These are phyloP conservation scores for Dryadula phaetusa DNA, from an alignment of 2,888 invertebrate species.

Conservation along the genomic window DNA sequence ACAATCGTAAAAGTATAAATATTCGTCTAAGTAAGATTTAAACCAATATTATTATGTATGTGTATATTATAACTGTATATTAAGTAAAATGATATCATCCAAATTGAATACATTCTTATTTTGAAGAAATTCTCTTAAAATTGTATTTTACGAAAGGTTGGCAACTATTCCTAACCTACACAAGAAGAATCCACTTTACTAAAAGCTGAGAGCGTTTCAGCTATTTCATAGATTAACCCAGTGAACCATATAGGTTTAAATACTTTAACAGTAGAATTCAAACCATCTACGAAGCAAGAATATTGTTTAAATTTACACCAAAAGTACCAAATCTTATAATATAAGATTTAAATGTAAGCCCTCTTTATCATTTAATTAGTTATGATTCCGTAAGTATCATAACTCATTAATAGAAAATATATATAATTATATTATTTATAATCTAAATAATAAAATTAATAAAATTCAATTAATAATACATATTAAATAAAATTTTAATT, in stretches of 20 bases:
- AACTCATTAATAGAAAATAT: too few species aligned
- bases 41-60: not conserved
- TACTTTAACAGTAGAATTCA: conserved; percentile 12
- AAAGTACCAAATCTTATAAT: not conserved
- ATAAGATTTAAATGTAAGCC: too few species aligned
- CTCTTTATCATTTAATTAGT: too few species aligned
- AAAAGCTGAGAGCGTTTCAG: conserved; percentile 9
- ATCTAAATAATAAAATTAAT: too few species aligned
- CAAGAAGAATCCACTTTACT: conserved; percentile 6
- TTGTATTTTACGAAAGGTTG: conserved; percentile 3
- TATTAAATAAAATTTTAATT: too few species aligned
- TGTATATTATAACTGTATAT: too few species aligned
- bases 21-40: not conserved
- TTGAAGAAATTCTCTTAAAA: not conserved
- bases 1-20: too few species aligned
- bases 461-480: too few species aligned
- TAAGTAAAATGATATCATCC: not conserved
- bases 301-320: not conserved
- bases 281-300: not conserved
- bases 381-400: too few species aligned
- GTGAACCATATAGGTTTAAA: conserved; percentile 13
- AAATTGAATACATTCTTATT: not conserved
- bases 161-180: conserved; percentile 1
- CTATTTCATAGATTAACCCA: conserved; percentile 13
- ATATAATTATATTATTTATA: too few species aligned